These are phyloP conservation scores for Drosophila baimaii DNA, from an alignment of 1,140 invertebrate genomes.

Conservation along the genomic window DNA sequence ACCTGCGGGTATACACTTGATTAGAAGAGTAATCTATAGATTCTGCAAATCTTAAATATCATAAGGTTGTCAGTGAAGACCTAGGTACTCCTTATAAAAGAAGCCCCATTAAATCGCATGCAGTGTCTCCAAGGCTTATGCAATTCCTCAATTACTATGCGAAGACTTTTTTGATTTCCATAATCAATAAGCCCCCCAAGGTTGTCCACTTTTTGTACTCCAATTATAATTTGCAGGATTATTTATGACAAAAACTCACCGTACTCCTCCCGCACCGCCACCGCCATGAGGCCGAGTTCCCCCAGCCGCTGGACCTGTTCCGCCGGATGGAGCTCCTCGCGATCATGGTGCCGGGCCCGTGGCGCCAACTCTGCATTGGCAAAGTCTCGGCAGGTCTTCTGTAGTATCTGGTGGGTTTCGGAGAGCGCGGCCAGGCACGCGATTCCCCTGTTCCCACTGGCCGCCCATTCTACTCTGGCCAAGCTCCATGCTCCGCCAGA, in stretches of 20 bases:
- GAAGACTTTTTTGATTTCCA: neutral
- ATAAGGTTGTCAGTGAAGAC: neutral
- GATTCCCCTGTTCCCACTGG: slow-evolving; percentile 83
- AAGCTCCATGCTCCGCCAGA: slow-evolving; percentile 9
- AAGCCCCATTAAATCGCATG: neutral
- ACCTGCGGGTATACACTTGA: slow-evolving; percentile 34
- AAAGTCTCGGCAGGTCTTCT: slow-evolving; percentile 97
- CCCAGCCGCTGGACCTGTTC: slow-evolving; percentile 96
- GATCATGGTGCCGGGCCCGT: slow-evolving; percentile 92
- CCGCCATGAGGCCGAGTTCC: slow-evolving; percentile 94
- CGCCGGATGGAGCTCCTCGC: slow-evolving; percentile 92
- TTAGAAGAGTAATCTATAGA: no score
- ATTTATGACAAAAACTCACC: slow-evolving; percentile 84
- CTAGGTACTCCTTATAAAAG: neutral
- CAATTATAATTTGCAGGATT: neutral
- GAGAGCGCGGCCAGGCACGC: slow-evolving; percentile 89
- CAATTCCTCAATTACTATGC: neutral
- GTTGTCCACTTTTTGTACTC: neutral
- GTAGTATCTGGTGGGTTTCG: slow-evolving; percentile 96
- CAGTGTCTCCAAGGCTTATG: neutral
- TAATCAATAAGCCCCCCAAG: neutral
- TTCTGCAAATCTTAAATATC: neutral
- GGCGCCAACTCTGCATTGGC: slow-evolving; percentile 95
- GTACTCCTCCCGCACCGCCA: slow-evolving; percentile 91
- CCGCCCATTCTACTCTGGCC: neutral